Conservation (phyloP, 2,888 invertebrate species). For the Torymus texanus region DNA sequence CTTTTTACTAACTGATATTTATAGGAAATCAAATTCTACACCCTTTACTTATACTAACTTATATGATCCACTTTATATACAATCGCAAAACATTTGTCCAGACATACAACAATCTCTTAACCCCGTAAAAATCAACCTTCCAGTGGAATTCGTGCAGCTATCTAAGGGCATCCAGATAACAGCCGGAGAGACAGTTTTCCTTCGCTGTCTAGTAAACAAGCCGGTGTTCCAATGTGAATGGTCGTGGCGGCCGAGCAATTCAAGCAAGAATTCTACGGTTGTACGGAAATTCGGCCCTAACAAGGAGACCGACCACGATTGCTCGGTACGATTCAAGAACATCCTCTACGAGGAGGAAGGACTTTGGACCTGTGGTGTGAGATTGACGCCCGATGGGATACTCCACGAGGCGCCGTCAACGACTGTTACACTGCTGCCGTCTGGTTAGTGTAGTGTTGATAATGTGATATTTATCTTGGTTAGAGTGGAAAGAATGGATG, state of each 20-base stretch:
- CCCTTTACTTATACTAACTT: no score
- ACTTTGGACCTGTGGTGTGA: conserved; percentile 73
- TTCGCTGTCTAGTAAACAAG: conserved; percentile 71
- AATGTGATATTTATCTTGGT: no score
- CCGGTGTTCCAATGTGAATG: conserved; percentile 73
- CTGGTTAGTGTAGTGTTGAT: conserved; percentile 63
- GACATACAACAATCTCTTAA: no score
- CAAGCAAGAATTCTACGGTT: conserved; percentile 67
- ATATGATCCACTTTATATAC: no score
- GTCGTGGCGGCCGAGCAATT: conserved; percentile 71
- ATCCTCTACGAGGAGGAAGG: conserved; percentile 73
- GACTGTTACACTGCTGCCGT: conserved; percentile 70
- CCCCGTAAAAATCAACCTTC: no score
- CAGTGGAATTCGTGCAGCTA: conserved; percentile 73
- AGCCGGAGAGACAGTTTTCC: conserved; percentile 70
- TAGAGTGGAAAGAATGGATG: no score
- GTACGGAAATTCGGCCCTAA: conserved; percentile 70
- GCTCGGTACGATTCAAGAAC: conserved; percentile 72
- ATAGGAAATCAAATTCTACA: no score
- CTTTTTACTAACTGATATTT: no score
- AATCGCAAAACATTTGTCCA: no score
- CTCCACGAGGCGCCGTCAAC: conserved; percentile 72
- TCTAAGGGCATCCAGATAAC: conserved; percentile 72
- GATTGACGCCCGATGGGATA: conserved; percentile 67
- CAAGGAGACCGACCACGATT: conserved; percentile 71